These are phyloP conservation scores for Drosophila melanica DNA, from an alignment of 1,140 invertebrate genomes.

Conservation along the genomic window DNA sequence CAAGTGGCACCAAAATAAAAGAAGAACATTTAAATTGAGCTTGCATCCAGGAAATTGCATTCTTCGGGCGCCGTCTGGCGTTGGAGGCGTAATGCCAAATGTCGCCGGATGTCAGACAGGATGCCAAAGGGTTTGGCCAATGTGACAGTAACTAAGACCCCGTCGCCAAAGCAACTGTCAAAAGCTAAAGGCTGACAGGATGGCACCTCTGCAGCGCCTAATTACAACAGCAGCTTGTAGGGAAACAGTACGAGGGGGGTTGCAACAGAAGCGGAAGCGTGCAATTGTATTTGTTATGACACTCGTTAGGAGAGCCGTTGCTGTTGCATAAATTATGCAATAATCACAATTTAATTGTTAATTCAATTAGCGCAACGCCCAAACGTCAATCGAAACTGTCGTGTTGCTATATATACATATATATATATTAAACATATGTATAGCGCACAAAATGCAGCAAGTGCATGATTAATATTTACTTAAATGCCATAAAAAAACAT, in stretches of 20 bases:
- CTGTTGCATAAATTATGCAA: conserved; percentile 68
- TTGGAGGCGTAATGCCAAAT: conserved; percentile 42
- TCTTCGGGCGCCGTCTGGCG: conserved; percentile 42
- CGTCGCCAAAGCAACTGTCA: conserved; percentile 11
- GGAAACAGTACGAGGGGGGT: neutral
- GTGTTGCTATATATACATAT: neutral
- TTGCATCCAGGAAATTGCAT: conserved; percentile 69
- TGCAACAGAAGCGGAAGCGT: neutral
- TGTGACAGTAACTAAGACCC: conserved; percentile 29
- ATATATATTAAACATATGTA: neutral
- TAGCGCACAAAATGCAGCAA: conserved; percentile 29
- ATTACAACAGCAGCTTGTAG: neutral
- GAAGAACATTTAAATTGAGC: conserved; percentile 29
- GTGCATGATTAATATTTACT: conserved; percentile 54
- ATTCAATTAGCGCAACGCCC: conserved; percentile 68
- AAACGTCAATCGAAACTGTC: conserved; percentile 46
- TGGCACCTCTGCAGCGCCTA: conserved; percentile 27
- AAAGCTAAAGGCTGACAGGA: conserved; percentile 18
- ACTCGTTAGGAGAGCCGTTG: conserved; percentile 58
- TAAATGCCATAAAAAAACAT: conserved; percentile 59
- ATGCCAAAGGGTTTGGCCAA: conserved; percentile 21
- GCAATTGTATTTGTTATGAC: conserved; percentile 41
- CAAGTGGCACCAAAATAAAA: conserved; percentile 9
- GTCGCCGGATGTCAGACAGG: conserved; percentile 51
- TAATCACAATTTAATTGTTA: conserved; percentile 77